These are phyloP conservation scores for Orthonychiurus folsomi DNA, from an alignment of 2,888 invertebrate species.

Conservation along the genomic window DNA sequence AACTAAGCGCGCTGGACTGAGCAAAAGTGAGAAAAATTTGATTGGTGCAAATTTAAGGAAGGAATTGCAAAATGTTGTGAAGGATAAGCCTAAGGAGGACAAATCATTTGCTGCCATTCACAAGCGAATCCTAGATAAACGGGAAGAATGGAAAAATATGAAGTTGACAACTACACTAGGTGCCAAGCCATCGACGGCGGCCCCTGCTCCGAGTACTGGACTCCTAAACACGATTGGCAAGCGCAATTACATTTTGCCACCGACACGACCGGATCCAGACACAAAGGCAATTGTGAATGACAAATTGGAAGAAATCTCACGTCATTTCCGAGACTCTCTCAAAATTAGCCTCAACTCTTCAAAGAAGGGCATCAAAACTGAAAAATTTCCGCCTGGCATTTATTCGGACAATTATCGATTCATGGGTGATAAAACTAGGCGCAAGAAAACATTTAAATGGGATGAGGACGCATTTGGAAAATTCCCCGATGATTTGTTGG, in stretches of 20 bases:
- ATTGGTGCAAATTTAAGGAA: not conserved
- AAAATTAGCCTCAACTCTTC: not conserved
- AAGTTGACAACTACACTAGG: too few relatives aligned
- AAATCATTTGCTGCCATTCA: conserved; percentile 5
- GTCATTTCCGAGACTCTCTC: conserved; percentile 13
- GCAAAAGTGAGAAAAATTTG: not conserved
- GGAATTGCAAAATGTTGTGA: not conserved
- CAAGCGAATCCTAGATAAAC: not conserved
- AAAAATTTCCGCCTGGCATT: not conserved
- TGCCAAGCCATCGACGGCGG: not conserved
- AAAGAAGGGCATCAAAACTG: conserved; percentile 9
- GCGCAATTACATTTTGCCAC: too few relatives aligned
- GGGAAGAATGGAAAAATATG: not conserved
- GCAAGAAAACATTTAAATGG: not conserved
- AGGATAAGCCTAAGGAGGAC: not conserved
- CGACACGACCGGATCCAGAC: not conserved
- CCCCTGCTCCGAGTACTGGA: not conserved
- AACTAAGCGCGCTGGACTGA: too few relatives aligned
- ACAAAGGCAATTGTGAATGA: conserved; percentile 7
- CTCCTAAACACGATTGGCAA: too few relatives aligned
- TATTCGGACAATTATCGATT: not conserved
- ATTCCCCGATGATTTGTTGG: not conserved
- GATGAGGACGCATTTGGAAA: not conserved
- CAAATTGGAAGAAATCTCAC: conserved; percentile 14
- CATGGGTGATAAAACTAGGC: not conserved